A percentile compares a stretch with the other conserved stretches of the same genome.
phyloP scores from a whole-genome alignment of 2,113 vertebrate genomes.

The human (Homo sapiens) region DNA sequence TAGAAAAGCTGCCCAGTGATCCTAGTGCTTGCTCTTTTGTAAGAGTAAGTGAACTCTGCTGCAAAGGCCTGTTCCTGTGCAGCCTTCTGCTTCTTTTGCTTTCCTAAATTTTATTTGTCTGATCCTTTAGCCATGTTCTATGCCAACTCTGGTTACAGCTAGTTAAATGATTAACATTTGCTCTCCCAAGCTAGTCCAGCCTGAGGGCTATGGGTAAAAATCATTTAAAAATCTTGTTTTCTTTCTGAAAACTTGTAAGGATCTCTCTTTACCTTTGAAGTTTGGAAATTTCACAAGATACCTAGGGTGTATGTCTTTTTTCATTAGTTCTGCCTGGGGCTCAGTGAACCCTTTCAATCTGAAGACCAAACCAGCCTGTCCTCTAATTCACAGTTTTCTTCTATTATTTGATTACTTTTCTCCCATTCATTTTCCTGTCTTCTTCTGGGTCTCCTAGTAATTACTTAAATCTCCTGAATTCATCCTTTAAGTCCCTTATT shows the following conservation, averaged over 20 bases:
- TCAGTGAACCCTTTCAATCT: not conserved
- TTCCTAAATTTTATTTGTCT: not conserved
- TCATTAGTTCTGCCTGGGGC: not conserved
- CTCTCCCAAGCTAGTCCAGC: constrained; percentile 11
- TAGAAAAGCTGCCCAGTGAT: not conserved
- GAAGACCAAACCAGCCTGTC: not conserved
- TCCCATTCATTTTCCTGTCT: not conserved
- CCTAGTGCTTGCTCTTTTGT: not conserved
- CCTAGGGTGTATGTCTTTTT: not conserved
- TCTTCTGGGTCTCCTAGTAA: not conserved
- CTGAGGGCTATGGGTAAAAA: constrained; percentile 24
- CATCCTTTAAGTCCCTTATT: not conserved
- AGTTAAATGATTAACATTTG: constrained; percentile 47
- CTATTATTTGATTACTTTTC: not conserved
- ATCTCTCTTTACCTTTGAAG: constrained; percentile 54
- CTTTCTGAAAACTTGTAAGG: constrained; percentile 51
- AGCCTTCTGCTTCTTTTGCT: not conserved
- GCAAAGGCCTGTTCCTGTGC: not conserved
- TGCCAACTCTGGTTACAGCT: not conserved
- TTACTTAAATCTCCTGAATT: not conserved
- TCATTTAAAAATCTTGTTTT: constrained; percentile 55
- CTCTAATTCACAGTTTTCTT: not conserved
- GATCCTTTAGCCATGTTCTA: not conserved
- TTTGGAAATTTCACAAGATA: constrained; percentile 17
- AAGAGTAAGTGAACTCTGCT: not conserved